A percentile compares a stretch with the other conserved stretches of the same genome.
Conservation (phyloP, 2,113 vertebrate genomes). For the Puffinus mauretanicus region DNA sequence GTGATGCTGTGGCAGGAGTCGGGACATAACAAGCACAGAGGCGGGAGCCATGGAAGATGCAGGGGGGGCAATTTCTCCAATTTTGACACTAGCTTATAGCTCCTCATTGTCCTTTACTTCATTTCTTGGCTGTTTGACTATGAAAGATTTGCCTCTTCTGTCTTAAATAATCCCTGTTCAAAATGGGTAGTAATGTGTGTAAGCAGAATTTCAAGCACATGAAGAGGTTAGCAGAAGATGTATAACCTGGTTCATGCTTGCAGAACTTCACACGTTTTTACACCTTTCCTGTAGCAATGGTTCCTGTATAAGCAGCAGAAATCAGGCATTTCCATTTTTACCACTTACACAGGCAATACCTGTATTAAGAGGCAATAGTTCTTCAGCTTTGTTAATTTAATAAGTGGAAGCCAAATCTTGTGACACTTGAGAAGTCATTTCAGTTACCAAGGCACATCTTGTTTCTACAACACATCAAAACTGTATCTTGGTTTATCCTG, state of each 20-base stretch:
- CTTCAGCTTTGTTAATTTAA: not conserved
- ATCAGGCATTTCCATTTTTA: not conserved
- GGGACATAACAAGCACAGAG: not conserved
- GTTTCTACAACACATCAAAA: not conserved
- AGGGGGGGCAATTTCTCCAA: accelerated
- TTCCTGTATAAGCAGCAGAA: not conserved
- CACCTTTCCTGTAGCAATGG: not conserved
- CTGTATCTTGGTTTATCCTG: not conserved
- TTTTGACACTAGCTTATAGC: not conserved
- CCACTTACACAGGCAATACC: not conserved
- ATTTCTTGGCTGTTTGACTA: not conserved
- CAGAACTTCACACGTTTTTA: not conserved
- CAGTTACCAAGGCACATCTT: not conserved
- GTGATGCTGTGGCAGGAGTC: not conserved
- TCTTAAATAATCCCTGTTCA: not conserved
- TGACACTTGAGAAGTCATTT: not conserved
- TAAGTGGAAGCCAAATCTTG: not conserved
- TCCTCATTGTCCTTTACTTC: not conserved
- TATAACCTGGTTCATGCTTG: not conserved
- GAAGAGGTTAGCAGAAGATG: not conserved
- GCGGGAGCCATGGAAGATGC: not conserved
- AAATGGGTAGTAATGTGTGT: not conserved
- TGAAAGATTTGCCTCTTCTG: not conserved
- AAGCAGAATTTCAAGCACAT: not conserved
- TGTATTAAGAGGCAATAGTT: not conserved